Conservation (phyloP, 2,797 vertebrate species). For the Acanthopagrus latus region DNA sequence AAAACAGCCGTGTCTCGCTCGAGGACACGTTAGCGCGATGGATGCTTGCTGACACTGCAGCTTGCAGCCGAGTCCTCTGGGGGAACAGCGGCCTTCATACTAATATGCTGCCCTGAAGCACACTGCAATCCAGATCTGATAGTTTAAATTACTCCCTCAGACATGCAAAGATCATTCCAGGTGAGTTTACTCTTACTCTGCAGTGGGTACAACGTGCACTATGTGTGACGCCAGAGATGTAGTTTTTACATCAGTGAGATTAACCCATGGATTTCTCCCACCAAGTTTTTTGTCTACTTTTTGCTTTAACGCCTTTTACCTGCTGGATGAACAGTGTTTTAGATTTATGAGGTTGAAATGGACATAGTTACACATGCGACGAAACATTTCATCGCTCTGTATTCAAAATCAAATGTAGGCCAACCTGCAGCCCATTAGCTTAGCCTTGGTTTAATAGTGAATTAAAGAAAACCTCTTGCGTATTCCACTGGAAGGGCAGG, state of each 20-base stretch:
- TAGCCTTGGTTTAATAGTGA: too few relatives aligned
- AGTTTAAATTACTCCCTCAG: not conserved
- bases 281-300: too few relatives aligned
- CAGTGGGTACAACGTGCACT: not conserved
- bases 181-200: not conserved
- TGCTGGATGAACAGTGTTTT: not conserved
- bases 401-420: too few relatives aligned
- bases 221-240: not conserved
- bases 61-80: not conserved
- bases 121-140: not conserved
- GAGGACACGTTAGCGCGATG: slow-evolving; percentile 17
- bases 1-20: slow-evolving; percentile 13
- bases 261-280: not conserved
- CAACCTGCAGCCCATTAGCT: too few relatives aligned
- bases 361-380: too few relatives aligned
- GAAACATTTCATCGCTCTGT: too few relatives aligned
- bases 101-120: not conserved
- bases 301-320: not conserved
- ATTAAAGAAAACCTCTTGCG: too few relatives aligned
- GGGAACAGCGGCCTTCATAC: not conserved
- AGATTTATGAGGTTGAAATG: too few relatives aligned
- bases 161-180: slow-evolving; percentile 4
- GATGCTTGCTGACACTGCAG: slow-evolving; percentile 36
- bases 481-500: too few relatives aligned
- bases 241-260: not conserved